A percentile compares a stretch with the other conserved stretches of the same genome.
These are phyloP conservation scores for Eurois occulta DNA, from an alignment of 2,888 invertebrate genomes.

Conservation along the genomic window DNA sequence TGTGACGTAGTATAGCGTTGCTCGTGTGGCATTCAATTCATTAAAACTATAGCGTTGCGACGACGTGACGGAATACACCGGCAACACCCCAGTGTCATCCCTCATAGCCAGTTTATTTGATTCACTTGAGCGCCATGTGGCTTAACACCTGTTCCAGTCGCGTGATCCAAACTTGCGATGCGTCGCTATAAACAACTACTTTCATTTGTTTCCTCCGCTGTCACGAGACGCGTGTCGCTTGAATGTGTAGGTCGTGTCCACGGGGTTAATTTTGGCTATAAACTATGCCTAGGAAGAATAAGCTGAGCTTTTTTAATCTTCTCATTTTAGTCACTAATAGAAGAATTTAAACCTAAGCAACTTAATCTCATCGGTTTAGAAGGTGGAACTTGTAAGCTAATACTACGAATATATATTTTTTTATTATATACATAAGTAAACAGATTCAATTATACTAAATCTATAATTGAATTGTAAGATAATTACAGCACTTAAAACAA, in stretches of 20 bases:
- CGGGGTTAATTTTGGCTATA: not conserved
- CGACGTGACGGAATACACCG: not conserved
- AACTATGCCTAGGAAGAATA: not conserved
- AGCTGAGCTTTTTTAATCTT: slow-evolving; percentile 13
- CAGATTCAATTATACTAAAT: not conserved
- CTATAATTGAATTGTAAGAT: too few species aligned
- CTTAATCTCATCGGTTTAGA: not conserved
- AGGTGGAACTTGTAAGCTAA: not conserved
- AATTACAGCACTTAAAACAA: too few species aligned
- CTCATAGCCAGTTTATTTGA: not conserved
- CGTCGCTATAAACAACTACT: not conserved
- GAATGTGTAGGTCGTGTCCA: not conserved
- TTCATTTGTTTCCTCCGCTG: not conserved
- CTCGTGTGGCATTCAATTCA: not conserved
- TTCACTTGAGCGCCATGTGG: not conserved
- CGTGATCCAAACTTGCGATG: not conserved
- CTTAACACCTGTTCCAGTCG: not conserved
- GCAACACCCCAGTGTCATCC: not conserved
- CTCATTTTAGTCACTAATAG: not conserved
- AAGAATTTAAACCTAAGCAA: not conserved
- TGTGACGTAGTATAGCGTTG: not conserved
- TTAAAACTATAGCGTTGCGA: not conserved
- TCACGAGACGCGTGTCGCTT: too few species aligned
- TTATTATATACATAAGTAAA: not conserved
- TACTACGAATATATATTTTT: not conserved